phyloP scores from a whole-genome alignment of 2,797 vertebrate species.

The Pseudochromis fuscus region DNA sequence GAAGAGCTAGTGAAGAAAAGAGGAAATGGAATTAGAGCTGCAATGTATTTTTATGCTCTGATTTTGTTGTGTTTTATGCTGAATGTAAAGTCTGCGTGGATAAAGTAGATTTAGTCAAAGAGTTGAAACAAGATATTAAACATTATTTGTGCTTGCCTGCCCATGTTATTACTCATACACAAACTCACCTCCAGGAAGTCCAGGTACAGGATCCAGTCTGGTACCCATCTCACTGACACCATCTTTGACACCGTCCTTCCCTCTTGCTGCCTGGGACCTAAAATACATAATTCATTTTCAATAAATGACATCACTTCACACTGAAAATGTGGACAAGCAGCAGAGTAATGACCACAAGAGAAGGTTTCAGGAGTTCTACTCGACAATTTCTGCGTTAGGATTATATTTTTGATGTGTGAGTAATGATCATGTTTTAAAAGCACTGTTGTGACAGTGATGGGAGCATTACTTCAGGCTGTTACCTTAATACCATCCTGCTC shows the following conservation, averaged over 20 bases:
- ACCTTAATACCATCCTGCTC: slow-evolving; percentile 6
- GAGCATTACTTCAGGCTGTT: not conserved
- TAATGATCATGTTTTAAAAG: slow-evolving; percentile 24
- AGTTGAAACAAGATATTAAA: not conserved
- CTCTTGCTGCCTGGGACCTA: slow-evolving; percentile 97
- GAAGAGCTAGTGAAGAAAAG: slow-evolving; percentile 86
- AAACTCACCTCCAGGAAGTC: slow-evolving; percentile 93
- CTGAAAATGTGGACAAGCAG: not conserved
- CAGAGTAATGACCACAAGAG: not conserved
- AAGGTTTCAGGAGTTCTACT: not conserved
- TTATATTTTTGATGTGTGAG: not conserved
- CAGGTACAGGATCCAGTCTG: slow-evolving; percentile 96
- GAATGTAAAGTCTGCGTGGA: not conserved
- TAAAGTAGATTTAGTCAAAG: not conserved
- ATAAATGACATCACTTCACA: not conserved
- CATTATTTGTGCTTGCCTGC: not conserved
- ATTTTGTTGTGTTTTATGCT: not conserved
- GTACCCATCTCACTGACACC: slow-evolving; percentile 94
- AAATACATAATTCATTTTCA: slow-evolving; percentile 4
- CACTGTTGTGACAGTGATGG: not conserved
- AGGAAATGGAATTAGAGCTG: not conserved
- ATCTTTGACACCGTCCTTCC: slow-evolving; percentile 95
- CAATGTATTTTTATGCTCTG: not conserved
- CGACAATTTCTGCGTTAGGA: not conserved
- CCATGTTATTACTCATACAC: not conserved